phyloP scores from a whole-genome alignment of 2,888 invertebrate genomes.

The Troides oblongomaculatus region DNA sequence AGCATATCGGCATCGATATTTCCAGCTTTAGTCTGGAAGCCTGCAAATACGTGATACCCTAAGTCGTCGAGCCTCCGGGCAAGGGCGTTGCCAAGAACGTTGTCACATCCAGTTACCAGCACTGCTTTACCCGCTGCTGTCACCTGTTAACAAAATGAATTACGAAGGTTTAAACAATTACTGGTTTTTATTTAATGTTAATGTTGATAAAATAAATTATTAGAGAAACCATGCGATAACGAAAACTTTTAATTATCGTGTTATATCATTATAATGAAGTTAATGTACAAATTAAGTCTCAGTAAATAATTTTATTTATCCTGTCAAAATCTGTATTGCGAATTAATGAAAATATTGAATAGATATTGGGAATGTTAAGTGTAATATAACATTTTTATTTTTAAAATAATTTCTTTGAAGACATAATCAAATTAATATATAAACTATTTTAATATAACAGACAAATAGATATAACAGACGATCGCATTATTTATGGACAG shows the following conservation, averaged over 20 bases:
- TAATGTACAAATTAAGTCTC: not conserved
- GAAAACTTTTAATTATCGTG: not conserved
- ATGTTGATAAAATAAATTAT: not conserved
- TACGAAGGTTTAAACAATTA: not conserved
- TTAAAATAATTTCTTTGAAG: not conserved
- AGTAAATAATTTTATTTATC: too few relatives aligned
- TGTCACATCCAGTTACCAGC: conserved; percentile 91
- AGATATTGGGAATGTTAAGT: too few relatives aligned
- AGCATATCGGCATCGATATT: conserved; percentile 86
- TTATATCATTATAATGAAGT: not conserved
- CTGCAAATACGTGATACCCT: conserved; percentile 94
- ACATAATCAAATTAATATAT: not conserved
- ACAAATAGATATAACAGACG: not conserved
- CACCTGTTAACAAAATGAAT: conserved; percentile 75
- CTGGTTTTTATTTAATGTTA: not conserved
- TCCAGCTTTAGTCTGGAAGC: conserved; percentile 84
- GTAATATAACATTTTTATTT: not conserved
- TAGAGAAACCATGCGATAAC: not conserved
- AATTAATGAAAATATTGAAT: not conserved
- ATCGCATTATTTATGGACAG: not conserved
- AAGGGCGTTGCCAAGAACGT: conserved; percentile 85
- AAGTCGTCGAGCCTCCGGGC: conserved; percentile 90
- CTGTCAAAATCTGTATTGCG: not conserved
- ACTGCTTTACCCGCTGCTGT: conserved; percentile 91
- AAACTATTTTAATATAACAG: not conserved